Base-by-base conservation (phyloP, 2,888 invertebrate species). In the Nemotelus pantherinus region DNA sequence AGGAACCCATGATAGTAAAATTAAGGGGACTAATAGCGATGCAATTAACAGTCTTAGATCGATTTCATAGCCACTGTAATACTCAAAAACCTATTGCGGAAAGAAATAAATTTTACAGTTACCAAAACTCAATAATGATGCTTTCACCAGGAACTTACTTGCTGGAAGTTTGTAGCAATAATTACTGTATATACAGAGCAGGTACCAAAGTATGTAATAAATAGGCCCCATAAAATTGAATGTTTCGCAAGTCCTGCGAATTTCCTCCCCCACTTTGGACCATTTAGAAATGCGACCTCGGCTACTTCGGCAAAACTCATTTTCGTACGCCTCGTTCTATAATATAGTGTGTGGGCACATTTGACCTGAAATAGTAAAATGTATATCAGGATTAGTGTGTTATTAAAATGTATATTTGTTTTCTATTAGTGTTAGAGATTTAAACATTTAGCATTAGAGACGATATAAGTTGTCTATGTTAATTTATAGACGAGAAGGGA, bases 121-220 rank as follows among this genome's bases (percentile, higher is more conserved):
- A 25, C 25, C 25, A 25, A 58, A 55, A 70, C 43, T 43, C 10
- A 7, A 43, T 63, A 58, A n/a, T 10, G 58, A 58, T 6, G 25
- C 58, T 5, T 25, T 25, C 58, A 7, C 6, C n/a, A 58, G 45
- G 44, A 6, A 39, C 74, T 78, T 81, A 86, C 93, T 88, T 94
- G 92, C 83, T 92, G 87, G 81, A 97, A 91, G 85, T 95, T 97
- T 80, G 90, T 91, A 0, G 97, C 95, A 74, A 98, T 93, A 85
- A 99, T 96, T 0, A 98, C 95, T 2, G 97, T 93, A 86, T 99
- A 99, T 45, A 98, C 98, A 82, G 97, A 97, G 90, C 98, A 98
- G 82, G 99, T 98, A 68, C 98, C 97, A 84, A 97, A 95, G 87
- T 99, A 99, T 1, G 98, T 98, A 58, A 94, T 87, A 84, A 97